phyloP scores from a whole-genome alignment of 2,888 invertebrate species.

The Timema podura region DNA sequence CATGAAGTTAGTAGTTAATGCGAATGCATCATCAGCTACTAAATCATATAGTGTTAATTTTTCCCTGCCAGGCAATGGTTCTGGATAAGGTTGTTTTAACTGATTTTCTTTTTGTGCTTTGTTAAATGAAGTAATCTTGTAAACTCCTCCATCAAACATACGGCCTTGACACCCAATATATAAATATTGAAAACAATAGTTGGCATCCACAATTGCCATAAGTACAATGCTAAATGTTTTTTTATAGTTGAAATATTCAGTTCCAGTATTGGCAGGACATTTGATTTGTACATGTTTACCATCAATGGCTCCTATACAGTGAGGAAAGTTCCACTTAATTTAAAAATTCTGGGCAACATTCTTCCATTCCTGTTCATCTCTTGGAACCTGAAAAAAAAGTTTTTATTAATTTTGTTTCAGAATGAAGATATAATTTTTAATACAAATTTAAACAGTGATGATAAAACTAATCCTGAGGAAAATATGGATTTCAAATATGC shows the following conservation, averaged over 20 bases:
- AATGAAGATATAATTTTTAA: not conserved
- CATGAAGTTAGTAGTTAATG: not conserved
- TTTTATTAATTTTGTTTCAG: not conserved
- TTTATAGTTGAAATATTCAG: slow-evolving; percentile 40
- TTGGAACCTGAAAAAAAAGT: not conserved
- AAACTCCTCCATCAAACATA: slow-evolving; percentile 40
- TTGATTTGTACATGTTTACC: slow-evolving; percentile 40
- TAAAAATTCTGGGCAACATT: slow-evolving; percentile 35
- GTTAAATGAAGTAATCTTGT: slow-evolving; percentile 32
- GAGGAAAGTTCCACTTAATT: slow-evolving; percentile 39
- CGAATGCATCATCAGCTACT: not conserved
- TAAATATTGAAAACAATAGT: slow-evolving; percentile 40
- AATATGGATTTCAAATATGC: not conserved
- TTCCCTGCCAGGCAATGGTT: slow-evolving; percentile 24
- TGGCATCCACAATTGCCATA: slow-evolving; percentile 40
- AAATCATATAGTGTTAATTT: not conserved
- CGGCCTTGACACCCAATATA: slow-evolving; percentile 40
- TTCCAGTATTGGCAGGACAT: slow-evolving; percentile 37
- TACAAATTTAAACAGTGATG: not conserved
- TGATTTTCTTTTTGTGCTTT: slow-evolving; percentile 34
- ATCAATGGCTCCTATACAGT: slow-evolving; percentile 38
- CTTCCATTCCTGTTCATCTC: slow-evolving; percentile 36
- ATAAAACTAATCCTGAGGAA: not conserved
- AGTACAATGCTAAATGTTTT: slow-evolving; percentile 29
- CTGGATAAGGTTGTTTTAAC: slow-evolving; percentile 30